Evolutionary conservation across 2,113 vertebrate genomes (phyloP).

Genomic region (Halcyon malimbica): DNA sequence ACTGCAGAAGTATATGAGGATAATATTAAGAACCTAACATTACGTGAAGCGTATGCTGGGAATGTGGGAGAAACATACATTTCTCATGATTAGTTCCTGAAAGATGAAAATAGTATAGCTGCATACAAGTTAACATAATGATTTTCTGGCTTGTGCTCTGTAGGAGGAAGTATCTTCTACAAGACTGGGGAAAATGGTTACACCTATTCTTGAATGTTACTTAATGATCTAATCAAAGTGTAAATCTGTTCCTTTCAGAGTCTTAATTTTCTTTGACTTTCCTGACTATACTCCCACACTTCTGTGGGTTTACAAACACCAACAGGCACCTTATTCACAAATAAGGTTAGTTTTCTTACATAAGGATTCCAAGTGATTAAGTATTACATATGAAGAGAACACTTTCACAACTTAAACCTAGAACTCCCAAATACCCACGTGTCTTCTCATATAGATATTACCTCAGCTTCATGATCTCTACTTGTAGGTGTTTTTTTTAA

Average conservation of each 20-base stretch:
- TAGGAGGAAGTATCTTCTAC: background rate
- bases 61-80: background rate
- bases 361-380: background rate
- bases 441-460: background rate
- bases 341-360: background rate
- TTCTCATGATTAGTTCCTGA: background rate
- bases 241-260: background rate
- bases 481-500: background rate
- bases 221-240: background rate
- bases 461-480: background rate
- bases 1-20: background rate
- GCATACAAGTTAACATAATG: background rate
- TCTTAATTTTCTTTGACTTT: background rate
- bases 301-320: background rate
- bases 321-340: background rate
- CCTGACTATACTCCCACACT: background rate
- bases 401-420: background rate
- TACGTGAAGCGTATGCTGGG: background rate
- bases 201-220: background rate
- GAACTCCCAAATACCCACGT: background rate
- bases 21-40: background rate
- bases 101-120: background rate
- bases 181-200: background rate
- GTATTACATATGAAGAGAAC: background rate
- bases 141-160: background rate